These are phyloP conservation scores for Hemistola chrysoprasaria DNA, from an alignment of 2,888 invertebrate genomes.

Conservation along the genomic window DNA sequence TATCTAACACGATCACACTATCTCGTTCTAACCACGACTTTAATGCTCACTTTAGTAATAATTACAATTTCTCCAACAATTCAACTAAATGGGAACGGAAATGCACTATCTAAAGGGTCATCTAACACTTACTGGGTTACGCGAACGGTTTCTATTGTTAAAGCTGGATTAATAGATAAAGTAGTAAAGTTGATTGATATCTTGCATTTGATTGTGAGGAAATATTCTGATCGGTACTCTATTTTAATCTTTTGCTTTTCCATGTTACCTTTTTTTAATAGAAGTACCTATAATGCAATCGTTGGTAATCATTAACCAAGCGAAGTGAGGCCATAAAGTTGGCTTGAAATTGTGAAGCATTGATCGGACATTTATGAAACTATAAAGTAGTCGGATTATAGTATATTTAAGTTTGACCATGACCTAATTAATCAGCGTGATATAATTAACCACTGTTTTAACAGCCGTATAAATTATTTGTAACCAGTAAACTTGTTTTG, in stretches of 20 bases:
- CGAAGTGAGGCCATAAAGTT: too few species aligned
- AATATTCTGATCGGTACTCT: constrained; percentile 12
- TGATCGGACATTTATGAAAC: too few species aligned
- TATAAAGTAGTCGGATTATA: too few species aligned
- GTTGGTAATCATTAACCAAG: too few species aligned
- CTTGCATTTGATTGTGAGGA: constrained; percentile 18
- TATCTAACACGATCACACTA: constrained; percentile 13
- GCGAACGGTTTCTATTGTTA: constrained; percentile 42
- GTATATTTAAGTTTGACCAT: too few species aligned
- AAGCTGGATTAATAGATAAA: constrained; percentile 33
- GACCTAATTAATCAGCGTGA: too few species aligned
- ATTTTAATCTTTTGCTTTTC: constrained; percentile 9
- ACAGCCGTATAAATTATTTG: too few species aligned
- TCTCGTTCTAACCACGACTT: constrained; percentile 12
- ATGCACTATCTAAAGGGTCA: constrained; percentile 48
- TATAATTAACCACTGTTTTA: too few species aligned
- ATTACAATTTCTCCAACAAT: constrained; percentile 27
- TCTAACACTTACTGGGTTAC: constrained; percentile 48
- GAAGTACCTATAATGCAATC: too few species aligned
- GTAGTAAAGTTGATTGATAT: constrained; percentile 15
- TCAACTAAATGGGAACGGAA: constrained; percentile 43
- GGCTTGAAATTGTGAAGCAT: too few species aligned
- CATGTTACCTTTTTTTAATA: constrained; percentile 2
- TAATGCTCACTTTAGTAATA: constrained; percentile 23
- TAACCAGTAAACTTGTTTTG: too few species aligned